Evolutionary conservation across 2,888 invertebrate species (phyloP).

Genomic region (Nomada hirtipes): DNA sequence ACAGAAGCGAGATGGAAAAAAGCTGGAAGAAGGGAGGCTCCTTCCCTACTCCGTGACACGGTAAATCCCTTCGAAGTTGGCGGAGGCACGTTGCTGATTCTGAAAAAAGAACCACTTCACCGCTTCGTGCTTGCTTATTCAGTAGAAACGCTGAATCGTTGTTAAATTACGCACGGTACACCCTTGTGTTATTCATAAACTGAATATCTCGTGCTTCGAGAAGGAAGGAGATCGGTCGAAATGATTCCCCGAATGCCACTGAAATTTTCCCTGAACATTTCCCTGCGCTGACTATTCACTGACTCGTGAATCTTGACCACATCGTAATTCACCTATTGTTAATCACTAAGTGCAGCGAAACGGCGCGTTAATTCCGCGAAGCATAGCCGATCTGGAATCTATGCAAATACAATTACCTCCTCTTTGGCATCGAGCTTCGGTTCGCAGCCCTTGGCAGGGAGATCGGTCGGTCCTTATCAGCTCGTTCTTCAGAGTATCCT

Average conservation of each 20-base stretch:
- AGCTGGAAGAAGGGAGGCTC: slow-evolving; percentile 7
- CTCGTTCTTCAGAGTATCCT: slow-evolving; percentile 79
- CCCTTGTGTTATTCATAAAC: slow-evolving; percentile 17
- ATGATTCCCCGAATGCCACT: neutral
- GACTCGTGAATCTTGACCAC: slow-evolving; percentile 16
- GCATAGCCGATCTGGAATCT: slow-evolving; percentile 79
- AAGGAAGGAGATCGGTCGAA: neutral
- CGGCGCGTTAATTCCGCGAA: slow-evolving; percentile 75
- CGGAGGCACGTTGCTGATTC: slow-evolving; percentile 66
- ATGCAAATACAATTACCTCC: slow-evolving; percentile 81
- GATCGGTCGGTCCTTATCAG: slow-evolving; percentile 79
- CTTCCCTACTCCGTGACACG: slow-evolving; percentile 40
- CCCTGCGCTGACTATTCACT: neutral
- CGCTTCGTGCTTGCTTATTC: slow-evolving; percentile 28
- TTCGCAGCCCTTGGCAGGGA: slow-evolving; percentile 55
- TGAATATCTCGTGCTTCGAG: neutral
- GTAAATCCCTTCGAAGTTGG: slow-evolving; percentile 66
- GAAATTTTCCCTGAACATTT: neutral
- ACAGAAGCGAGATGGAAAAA: slow-evolving; percentile 40
- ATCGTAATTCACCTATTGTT: slow-evolving; percentile 67
- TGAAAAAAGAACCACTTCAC: slow-evolving; percentile 46
- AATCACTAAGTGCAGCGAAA: slow-evolving; percentile 75
- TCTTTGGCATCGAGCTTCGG: slow-evolving; percentile 66
- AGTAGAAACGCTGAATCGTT: slow-evolving; percentile 47
- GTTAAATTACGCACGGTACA: slow-evolving; percentile 31